Evolutionary conservation across 1,140 invertebrate genomes (phyloP), one percentile per base, ranked within the genome.

Genomic region (Aphelinus atriplicis): DNA sequence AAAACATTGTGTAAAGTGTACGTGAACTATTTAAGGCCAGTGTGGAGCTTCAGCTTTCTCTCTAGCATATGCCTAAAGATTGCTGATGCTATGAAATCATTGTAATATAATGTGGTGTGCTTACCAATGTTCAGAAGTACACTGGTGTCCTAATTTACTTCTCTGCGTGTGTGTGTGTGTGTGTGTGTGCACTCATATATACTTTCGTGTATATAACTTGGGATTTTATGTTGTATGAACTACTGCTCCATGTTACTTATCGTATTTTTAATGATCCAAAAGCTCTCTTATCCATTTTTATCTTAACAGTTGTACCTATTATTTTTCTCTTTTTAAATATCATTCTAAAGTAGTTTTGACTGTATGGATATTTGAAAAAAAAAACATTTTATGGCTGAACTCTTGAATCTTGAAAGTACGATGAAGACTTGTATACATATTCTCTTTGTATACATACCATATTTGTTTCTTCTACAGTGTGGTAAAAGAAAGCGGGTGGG

Each of bases 161-260:
- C 10, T 64, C 26, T 26, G 26, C 26, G 26, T 26, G 26, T 26
- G 26, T 26, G 26, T 26, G 26, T 26, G 26, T 53, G 4, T 53
- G 51, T 81, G 71, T 87, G 83, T 86, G 78, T 82, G 84, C 82
- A 86, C 83, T 85, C 69, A 84, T 55, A 74, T 62, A 73, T 75
- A 70, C 67, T 70, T 70, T 51, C 2, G 10, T 70, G 73, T 75
- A 75, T 65, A 75, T 69, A 74, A 57, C 6, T 75, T 81, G 81
- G 82, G 79, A 81, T 68, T 87, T 76, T 80, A 82, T 87, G 85
- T 87, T 82, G 83, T 87, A 86, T 78, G 86, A 85, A 85, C 86
- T 87, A 86, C 80, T 83, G 83, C 84, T 80, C 79, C 61, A 64
- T 75, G 73, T 75, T 57, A 47, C 10, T 9, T 50, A 43, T 51